Base-by-base conservation (phyloP, 2,888 invertebrate genomes). In the Caenorhabditis afra region DNA sequence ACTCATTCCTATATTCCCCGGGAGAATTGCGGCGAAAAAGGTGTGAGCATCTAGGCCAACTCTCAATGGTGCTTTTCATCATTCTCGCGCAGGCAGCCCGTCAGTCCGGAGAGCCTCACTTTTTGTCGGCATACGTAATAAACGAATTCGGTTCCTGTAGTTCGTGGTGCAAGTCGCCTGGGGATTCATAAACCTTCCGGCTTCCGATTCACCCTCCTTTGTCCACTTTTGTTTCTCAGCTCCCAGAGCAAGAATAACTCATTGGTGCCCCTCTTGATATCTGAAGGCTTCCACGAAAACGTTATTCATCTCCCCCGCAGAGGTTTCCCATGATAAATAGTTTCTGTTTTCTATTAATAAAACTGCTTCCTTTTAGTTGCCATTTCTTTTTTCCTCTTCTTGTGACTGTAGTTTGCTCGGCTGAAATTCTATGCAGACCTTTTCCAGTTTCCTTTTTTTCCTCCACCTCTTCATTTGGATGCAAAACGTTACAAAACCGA, bases 11-110 rank as follows among this genome's bases (percentile, higher is more conserved):
- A 62, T 67, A 62, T 76, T 62, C 67, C 67, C 67, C 52, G 16
- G 50, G 67, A 62, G 67, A 62, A 76, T 68, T 61, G 52, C 12
- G 29, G 35, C 44, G 35, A 52, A 29, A 29, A 76, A 76, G 76
- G 76, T 76, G 76, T 76, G 76, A 76, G 64, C 52, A 45, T 37
- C 35, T n/a, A n/a, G n/a, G 18, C 23, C 50, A 71, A 76, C 70
- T 70, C 77, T 77, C 77, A 61, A 77, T 70, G 77, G 77, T 70
- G 77, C 77, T 77, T 77, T 77, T 65, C 77, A 70, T 77, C 77
- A 77, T 77, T 70, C 70, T 35, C 44, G 62, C 64, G 58, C 70
- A 68, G 68, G 76, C 59, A 68, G 67, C 67, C 16, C 16, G 37
- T 22, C 59, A 68, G 67, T 62, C 16, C 12, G 37, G n/a, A 23